Evolutionary conservation across 2,797 vertebrate species (phyloP).

Genomic region (Synaphobranchus kaupii): DNA sequence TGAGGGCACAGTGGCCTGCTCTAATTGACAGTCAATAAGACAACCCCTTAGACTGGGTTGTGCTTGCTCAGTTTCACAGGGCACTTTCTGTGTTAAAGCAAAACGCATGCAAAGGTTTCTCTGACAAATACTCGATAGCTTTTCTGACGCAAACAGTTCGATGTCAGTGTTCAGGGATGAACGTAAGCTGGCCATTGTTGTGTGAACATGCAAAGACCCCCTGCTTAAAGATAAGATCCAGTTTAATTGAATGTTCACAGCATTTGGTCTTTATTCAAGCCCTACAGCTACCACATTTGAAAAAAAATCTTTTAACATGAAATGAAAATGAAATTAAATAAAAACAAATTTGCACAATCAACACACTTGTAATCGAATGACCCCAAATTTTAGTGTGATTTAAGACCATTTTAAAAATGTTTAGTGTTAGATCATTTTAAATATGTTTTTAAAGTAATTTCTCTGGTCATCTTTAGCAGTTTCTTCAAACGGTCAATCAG

Average conservation of each 20-base stretch:
- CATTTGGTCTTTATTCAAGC: background rate
- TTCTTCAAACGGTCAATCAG: background rate
- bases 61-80: background rate
- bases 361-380: background rate
- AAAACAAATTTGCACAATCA: slow-evolving; percentile 7
- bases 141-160: background rate
- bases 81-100: background rate
- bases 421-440: background rate
- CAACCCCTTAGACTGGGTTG: background rate
- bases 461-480: background rate
- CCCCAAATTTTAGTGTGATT: background rate
- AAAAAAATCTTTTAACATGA: background rate
- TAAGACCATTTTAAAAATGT: background rate
- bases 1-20: background rate
- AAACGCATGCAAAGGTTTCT: background rate
- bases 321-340: background rate
- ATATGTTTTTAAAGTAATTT: background rate
- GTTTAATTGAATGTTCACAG: background rate
- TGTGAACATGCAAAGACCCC: background rate
- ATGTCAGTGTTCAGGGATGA: background rate
- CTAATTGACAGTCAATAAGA: background rate
- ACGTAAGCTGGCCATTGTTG: background rate
- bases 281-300: background rate
- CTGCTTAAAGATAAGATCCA: background rate
- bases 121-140: background rate